Evolutionary conservation across 2,797 vertebrate species (phyloP).

Genomic region (Catharus ustulatus): DNA sequence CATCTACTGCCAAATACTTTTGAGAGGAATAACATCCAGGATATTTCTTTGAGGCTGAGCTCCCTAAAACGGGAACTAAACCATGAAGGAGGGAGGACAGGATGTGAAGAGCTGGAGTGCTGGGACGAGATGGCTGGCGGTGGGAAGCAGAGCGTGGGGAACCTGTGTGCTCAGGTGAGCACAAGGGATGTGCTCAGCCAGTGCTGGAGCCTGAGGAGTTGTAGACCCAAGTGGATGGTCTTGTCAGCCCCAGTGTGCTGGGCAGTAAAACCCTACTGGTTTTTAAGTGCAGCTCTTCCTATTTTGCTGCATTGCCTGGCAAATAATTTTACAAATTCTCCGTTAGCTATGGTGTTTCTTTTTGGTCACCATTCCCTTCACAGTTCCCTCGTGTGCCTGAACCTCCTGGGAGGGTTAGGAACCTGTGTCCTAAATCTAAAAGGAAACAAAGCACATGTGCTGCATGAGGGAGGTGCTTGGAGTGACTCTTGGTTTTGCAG

Average conservation of each 20-base stretch:
- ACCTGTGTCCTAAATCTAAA: neutral
- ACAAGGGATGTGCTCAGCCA: rapidly evolving
- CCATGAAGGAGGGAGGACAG: neutral
- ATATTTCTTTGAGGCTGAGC: neutral
- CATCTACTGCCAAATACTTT: neutral
- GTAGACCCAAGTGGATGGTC: neutral
- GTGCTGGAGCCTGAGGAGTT: neutral
- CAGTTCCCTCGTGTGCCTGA: neutral
- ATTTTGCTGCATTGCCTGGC: neutral
- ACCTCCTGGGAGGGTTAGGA: neutral
- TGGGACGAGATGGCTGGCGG: rapidly evolving
- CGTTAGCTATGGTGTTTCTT: neutral
- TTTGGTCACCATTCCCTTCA: neutral
- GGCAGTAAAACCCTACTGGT: neutral
- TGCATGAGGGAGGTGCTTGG: neutral
- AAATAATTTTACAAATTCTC: neutral
- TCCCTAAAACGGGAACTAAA: rapidly evolving
- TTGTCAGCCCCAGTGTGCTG: neutral
- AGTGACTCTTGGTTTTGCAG: neutral
- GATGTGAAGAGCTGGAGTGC: neutral
- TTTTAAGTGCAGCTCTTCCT: neutral
- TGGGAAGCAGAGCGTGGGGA: neutral
- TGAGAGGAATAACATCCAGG: neutral
- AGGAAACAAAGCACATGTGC: neutral
- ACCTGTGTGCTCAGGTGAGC: neutral